phyloP scores from a whole-genome alignment of 1,140 invertebrate genomes.

The Bombus consobrinus region DNA sequence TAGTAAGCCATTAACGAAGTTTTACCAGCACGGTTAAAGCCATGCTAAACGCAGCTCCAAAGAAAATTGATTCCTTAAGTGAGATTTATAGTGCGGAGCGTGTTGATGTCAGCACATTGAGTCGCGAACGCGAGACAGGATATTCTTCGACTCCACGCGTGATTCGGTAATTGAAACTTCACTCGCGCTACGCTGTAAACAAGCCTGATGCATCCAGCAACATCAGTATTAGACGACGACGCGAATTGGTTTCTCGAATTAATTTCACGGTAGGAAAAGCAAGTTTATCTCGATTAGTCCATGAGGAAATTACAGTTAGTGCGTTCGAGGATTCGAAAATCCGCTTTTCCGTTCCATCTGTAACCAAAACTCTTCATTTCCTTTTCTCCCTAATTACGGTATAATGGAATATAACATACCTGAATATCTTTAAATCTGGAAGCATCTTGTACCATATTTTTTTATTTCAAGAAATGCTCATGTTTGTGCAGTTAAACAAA shows the following conservation, averaged over 20 bases:
- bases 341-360: neutral
- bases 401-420: too few species aligned
- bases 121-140: neutral
- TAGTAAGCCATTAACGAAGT: neutral
- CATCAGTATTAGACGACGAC: neutral
- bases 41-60: neutral
- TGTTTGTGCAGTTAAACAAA: too few species aligned
- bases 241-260: constrained; percentile 67
- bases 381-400: too few species aligned
- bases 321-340: constrained; percentile 3
- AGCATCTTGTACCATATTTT: too few species aligned
- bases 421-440: too few species aligned
- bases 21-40: too few species aligned
- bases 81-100: neutral
- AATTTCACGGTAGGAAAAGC: constrained; percentile 44
- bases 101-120: too few species aligned
- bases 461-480: neutral
- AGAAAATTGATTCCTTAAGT: constrained; percentile 11
- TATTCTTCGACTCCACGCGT: constrained; percentile 23
- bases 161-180: constrained; percentile 53
- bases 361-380: neutral
- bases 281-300: neutral
- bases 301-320: too few species aligned
- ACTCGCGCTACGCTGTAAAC: constrained; percentile 31
- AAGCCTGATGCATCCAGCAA: constrained; percentile 38